Base-by-base conservation (phyloP, 2,888 invertebrate genomes). In the Eupithecia vulgata region DNA sequence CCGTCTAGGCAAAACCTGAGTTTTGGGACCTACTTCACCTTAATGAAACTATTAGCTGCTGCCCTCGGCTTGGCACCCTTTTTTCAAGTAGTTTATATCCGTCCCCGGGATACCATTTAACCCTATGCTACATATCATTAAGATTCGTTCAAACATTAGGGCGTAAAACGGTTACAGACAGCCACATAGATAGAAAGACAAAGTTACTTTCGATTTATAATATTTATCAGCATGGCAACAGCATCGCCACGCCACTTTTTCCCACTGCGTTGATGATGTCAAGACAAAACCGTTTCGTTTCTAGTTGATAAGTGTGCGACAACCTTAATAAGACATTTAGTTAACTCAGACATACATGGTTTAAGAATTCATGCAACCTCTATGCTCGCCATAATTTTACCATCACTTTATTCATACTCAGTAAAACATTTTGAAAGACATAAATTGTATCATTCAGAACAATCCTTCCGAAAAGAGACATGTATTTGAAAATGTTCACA, bases 401-500 rank as follows among this genome's bases (percentile, higher is more conserved):
- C 40, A 64, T 64, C 65, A 65, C 13, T 21, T 42, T 65, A 65
- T 64, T 17, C 62, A 37, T 64, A 40, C 25, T 42, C 40, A 37
- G 40, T 37, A 37, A 42, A 8, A 21, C 35, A 65, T 37, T 40
- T 65, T 25, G 21, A 65, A 40, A 25, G 5, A 17, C 17, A 17
- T 30, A 30, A 25, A 21, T 12, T 62, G 37, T 61, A 67, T 67
- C 61, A 37, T 67, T 62, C 62, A 71, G 42, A 67, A 71, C 67
- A 61, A 71, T 67, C 67, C 48, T 37, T 37, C 57, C 21, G 7
- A 35, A 35, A 35, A 12, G 25, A 40, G 21, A 37, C 5, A 12
- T 35, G 1, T 21, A 67, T 68, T 45, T 42, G 17, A 64, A 64
- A 40, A 68, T 48, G 21, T 68, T 68, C 64, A 68, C 68, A 72